Base-by-base conservation (phyloP, 92 coral and sea anemone genomes). In the Plumapathes pennacea region DNA sequence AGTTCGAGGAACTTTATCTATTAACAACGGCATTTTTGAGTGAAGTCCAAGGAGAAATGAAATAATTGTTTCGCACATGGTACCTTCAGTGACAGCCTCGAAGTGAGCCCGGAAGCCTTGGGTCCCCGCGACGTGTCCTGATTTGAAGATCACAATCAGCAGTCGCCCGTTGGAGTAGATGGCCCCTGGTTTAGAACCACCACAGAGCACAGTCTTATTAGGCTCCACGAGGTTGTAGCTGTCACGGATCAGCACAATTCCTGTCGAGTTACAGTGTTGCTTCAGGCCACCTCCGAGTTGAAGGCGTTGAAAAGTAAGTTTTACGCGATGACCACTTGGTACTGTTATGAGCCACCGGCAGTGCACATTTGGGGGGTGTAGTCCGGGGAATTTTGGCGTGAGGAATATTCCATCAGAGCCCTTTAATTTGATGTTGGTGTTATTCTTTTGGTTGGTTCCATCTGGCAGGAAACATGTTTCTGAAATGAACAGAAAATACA, bases 321-420 rank as follows among this genome's bases (percentile, higher is more conserved):
- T 66, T 29, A 66, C 50, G 33, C 73, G 73, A 48, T 66, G 23
- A 27, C 63, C 63, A 26, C 33, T 66, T 32, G 73, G 73, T 13
- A 53, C 73, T 10, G 54, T 53, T 31, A 66, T 53, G 9, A 24
- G 41, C 73, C 73, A 66, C 23, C 73, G 73, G 21, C 73, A 66
- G 32, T 53, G 38, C 51, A 53, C 50, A 17, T 50, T 49, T 10
- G 29, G 10, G 2, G 26, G 15, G 44, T 28, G 18, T 5, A 20
- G 5, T 14, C 12, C 13, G 40, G 44, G 42, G 13, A 38, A 50
- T 7, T 38, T 4, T 0, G 52, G 54, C 24, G 28, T 54, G 2
- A 6, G 0, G 19, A 66, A 18, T 7, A 22, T 53, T 32, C 73
- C 73, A 19, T 17, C 54, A 7, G 50, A 19, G 22, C 63, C 73